These are phyloP conservation scores for Athalia rosae DNA, from an alignment of 2,888 invertebrate species.

Conservation along the genomic window DNA sequence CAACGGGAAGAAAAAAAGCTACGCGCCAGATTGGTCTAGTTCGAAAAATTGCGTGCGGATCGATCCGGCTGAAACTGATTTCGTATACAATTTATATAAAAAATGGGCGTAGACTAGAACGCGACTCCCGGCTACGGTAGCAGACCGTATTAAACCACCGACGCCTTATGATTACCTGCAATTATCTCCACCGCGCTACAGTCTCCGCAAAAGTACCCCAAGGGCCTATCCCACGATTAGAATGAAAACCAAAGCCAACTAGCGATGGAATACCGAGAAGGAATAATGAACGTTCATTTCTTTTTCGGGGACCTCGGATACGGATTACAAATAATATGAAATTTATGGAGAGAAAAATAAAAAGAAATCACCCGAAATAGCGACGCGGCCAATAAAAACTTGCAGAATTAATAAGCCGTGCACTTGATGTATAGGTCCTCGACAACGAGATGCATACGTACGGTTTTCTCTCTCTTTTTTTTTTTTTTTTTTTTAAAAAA, in stretches of 20 bases:
- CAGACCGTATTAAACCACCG: slow-evolving; percentile 9
- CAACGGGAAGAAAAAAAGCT: no score
- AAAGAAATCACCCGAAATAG: no score
- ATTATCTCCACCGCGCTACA: slow-evolving; percentile 7
- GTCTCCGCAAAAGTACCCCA: background rate
- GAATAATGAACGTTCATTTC: background rate
- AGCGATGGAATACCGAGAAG: background rate
- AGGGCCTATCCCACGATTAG: slow-evolving; percentile 29
- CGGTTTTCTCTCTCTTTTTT: no score
- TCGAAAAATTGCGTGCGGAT: slow-evolving; percentile 1
- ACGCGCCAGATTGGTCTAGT: no score
- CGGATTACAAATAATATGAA: no score
- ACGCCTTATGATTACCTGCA: slow-evolving; percentile 22
- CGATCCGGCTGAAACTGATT: slow-evolving; percentile 2
- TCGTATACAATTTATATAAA: slow-evolving; percentile 21
- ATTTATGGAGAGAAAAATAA: no score
- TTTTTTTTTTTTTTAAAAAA: no score
- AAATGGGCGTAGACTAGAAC: slow-evolving; percentile 39
- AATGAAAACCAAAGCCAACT: background rate
- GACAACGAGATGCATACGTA: no score
- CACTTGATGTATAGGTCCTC: background rate
- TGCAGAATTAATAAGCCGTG: no score
- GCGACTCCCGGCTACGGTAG: slow-evolving; percentile 27
- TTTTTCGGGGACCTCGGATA: no score
- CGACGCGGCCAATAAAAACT: no score